phyloP scores from a whole-genome alignment of 1,140 invertebrate genomes.

The Thrips palmi region DNA sequence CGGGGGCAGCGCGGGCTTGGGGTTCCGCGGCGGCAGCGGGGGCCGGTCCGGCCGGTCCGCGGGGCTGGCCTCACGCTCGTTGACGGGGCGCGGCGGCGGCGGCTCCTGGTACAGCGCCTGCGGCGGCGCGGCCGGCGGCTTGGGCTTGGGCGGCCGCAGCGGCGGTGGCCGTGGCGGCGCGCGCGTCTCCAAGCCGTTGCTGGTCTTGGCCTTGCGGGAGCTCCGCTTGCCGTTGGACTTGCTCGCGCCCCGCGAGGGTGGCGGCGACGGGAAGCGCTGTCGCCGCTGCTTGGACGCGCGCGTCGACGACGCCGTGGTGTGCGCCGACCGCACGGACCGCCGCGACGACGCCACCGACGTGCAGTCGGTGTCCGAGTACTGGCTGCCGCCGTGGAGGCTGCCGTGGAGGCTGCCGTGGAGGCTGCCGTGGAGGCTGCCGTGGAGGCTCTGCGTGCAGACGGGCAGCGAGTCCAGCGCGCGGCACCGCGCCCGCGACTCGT shows the following conservation, averaged over 20 bases:
- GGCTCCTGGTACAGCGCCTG: conserved; percentile 30
- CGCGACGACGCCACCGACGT: conserved; percentile 25
- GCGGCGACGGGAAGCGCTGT: conserved; percentile 9
- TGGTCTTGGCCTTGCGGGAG: too few relatives aligned
- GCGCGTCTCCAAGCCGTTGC: too few relatives aligned
- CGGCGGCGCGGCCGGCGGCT: conserved; percentile 24
- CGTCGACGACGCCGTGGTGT: too few relatives aligned
- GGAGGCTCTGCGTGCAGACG: conserved; percentile 16
- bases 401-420: conserved; percentile 14
- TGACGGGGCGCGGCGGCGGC: conserved; percentile 25
- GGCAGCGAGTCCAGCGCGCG: too few relatives aligned
- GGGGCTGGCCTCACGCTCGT: conserved; percentile 23
- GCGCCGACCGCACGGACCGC: conserved; percentile 31
- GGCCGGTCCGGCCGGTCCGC: conserved; percentile 12
- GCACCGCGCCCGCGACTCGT: too few relatives aligned
- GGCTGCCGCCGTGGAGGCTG: conserved; percentile 15
- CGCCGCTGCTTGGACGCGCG: background rate
- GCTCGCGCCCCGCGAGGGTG: too few relatives aligned
- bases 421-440: conserved; percentile 11
- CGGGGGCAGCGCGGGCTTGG: conserved; percentile 27
- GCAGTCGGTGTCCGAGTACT: conserved; percentile 16
- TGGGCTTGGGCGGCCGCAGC: conserved; percentile 21
- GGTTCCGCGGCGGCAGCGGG: conserved; percentile 16
- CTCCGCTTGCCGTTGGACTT: too few relatives aligned
- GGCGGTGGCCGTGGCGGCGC: conserved; percentile 20